A percentile compares a stretch with the other conserved stretches of the same genome.
Conservation (phyloP, 2,113 vertebrate species). For the Labrus mixtus region DNA sequence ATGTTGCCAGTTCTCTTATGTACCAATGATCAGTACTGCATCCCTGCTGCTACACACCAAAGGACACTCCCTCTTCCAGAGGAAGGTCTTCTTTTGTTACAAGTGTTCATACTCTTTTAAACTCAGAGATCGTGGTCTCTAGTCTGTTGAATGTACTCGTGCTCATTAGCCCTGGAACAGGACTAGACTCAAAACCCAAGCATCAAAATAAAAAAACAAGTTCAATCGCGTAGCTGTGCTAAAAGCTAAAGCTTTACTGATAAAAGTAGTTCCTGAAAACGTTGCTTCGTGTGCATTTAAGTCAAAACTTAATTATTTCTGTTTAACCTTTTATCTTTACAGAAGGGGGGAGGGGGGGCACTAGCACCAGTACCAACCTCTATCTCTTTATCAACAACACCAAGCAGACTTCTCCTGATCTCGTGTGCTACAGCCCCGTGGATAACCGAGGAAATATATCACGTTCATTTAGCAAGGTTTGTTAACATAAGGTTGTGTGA, state of each 20-base stretch:
- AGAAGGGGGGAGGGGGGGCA: background rate
- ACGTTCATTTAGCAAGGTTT: background rate
- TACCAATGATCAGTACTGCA: too few species aligned
- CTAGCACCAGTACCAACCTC: background rate
- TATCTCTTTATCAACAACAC: background rate
- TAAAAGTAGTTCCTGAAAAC: too few species aligned
- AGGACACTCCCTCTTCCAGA: too few species aligned
- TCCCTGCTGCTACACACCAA: too few species aligned
- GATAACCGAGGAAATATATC: conserved; percentile 30
- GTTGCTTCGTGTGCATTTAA: background rate
- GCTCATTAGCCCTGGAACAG: background rate
- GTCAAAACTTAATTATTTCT: too few species aligned
- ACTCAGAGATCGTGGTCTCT: background rate
- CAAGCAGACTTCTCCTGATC: background rate
- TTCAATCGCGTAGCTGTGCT: background rate
- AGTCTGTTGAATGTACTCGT: too few species aligned
- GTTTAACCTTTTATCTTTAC: too few species aligned
- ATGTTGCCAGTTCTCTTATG: too few species aligned
- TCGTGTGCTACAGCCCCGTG: conserved; percentile 40
- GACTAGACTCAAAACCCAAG: too few species aligned
- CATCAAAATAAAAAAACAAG: conserved; percentile 7
- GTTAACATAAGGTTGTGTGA: background rate
- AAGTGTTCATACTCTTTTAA: background rate
- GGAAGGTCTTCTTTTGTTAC: background rate
- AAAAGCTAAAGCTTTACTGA: too few species aligned